Conservation (phyloP, 35 echinoderm and acorn worm genomes). For the Apostichopus parvimensis region DNA sequence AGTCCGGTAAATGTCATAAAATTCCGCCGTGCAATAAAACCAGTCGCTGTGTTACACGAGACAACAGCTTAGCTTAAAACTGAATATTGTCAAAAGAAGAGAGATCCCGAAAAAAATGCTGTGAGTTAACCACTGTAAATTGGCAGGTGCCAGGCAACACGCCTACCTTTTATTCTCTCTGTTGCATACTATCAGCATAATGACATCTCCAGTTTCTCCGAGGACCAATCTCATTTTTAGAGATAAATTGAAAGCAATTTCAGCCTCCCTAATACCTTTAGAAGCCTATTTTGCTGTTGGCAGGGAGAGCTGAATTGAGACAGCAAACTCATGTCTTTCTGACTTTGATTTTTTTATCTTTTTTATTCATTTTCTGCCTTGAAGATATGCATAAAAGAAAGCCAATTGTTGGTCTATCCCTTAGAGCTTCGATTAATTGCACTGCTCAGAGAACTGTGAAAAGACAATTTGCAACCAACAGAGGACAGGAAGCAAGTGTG, state of each 20-base stretch:
- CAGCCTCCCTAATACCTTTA: constrained; percentile 34
- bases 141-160: background rate
- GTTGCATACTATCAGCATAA: background rate
- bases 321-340: background rate
- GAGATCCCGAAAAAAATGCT: too few relatives aligned
- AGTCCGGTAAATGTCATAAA: too few relatives aligned
- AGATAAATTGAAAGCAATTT: constrained; percentile 45
- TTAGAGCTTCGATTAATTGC: constrained; percentile 47
- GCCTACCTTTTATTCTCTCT: background rate
- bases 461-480: constrained; percentile 34
- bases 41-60: too few relatives aligned
- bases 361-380: background rate
- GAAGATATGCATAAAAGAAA: background rate
- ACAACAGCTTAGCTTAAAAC: too few relatives aligned
- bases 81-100: too few relatives aligned
- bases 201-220: constrained; percentile 6
- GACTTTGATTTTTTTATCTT: background rate
- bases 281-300: constrained; percentile 24
- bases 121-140: background rate
- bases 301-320: background rate
- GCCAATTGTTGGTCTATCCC: constrained; percentile 34
- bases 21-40: too few relatives aligned
- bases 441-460: constrained; percentile 43
- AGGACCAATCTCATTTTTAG: constrained; percentile 27
- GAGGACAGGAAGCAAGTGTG: constrained; percentile 21